Base-by-base conservation (phyloP, 2,113 vertebrate species). In the Tenrec ecaudatus region DNA sequence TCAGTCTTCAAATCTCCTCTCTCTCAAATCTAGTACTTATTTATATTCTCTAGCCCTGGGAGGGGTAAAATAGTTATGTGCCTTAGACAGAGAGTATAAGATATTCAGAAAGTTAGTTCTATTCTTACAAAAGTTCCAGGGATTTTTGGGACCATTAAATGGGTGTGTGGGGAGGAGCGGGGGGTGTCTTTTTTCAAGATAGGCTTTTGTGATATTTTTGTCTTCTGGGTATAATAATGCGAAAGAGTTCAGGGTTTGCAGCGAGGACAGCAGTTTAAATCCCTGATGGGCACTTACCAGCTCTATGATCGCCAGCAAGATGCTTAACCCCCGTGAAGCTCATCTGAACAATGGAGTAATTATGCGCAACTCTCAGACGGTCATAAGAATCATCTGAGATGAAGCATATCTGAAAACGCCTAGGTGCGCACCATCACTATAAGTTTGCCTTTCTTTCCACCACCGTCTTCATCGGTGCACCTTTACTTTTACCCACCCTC, bases 1-100 rank as follows among this genome's bases (percentile, higher is more conserved):
- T 33, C 25, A 33, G 27, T 66, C 58, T n/a, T 89, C 11, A 29
- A 5, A 38, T 84, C 89, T 90, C 33, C 25, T 9, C 33, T 89
- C 81, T 47, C 38, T 76, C 47, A 40, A 15, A 91, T 80, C 89
- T 73, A n/a, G 82, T 71, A 92, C 64, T 86, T 36, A 31, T 71
- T 93, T 69, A 1, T 92, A 86, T 33, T 60, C 66, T 71, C 80
- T 88, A 92, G 25, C 17, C n/a, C 66, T 79, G 91, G 82, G 10
- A 77, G 31, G 19, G 22, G 82, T n/a, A 73, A 40, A 60, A 33
- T 23, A 6, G 71, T 85, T 43, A 6, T 14, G 33, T 62, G 47
- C 47, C 12, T 53, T 53, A 53, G 43, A 22, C 58, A 90, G 20
- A 92, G 60, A 69, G 68, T 47, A 79, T 33, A 53, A 14, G 33